Conservation (phyloP, 2,888 invertebrate species). For the Lordiphosa fenestrarum region DNA sequence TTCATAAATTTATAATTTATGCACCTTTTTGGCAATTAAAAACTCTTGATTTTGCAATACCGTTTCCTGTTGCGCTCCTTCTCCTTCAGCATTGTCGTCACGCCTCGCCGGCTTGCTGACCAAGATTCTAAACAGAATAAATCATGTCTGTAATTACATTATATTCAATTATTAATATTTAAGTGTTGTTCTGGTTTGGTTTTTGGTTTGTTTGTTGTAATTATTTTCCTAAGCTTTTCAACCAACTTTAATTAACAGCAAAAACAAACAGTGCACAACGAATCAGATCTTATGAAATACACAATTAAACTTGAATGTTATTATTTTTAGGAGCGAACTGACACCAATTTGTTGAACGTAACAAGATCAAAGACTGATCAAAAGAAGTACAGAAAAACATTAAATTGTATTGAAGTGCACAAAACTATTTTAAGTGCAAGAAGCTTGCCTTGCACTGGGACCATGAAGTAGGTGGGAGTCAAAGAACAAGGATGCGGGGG, state of each 20-base stretch:
- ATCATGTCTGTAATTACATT: slow-evolving; percentile 58
- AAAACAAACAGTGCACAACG: slow-evolving; percentile 70
- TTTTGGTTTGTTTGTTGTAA: slow-evolving; percentile 21
- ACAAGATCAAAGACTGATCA: too few relatives aligned
- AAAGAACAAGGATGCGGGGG: too few relatives aligned
- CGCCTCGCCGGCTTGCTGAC: slow-evolving; percentile 56
- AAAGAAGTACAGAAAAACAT: too few relatives aligned
- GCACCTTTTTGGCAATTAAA: slow-evolving; percentile 42
- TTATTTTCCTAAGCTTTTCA: slow-evolving; percentile 1
- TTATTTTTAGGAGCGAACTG: slow-evolving; percentile 4
- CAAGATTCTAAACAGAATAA: slow-evolving; percentile 63
- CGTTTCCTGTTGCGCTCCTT: slow-evolving; percentile 3
- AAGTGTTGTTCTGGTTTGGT: slow-evolving; percentile 50
- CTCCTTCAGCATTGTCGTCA: slow-evolving; percentile 39
- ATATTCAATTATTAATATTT: slow-evolving; percentile 63
- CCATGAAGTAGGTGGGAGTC: too few relatives aligned
- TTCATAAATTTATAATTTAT: slow-evolving; percentile 52
- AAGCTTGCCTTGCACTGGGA: too few relatives aligned
- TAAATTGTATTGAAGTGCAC: too few relatives aligned
- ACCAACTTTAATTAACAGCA: slow-evolving; percentile 58
- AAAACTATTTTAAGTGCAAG: too few relatives aligned
- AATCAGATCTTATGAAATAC: slow-evolving; percentile 63
- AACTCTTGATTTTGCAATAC: slow-evolving; percentile 52
- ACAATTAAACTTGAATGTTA: slow-evolving; percentile 48
- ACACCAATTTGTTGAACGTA: too few relatives aligned